Evolutionary conservation across 2,113 vertebrate genomes (phyloP).

Genomic region (Cairina moschata): DNA sequence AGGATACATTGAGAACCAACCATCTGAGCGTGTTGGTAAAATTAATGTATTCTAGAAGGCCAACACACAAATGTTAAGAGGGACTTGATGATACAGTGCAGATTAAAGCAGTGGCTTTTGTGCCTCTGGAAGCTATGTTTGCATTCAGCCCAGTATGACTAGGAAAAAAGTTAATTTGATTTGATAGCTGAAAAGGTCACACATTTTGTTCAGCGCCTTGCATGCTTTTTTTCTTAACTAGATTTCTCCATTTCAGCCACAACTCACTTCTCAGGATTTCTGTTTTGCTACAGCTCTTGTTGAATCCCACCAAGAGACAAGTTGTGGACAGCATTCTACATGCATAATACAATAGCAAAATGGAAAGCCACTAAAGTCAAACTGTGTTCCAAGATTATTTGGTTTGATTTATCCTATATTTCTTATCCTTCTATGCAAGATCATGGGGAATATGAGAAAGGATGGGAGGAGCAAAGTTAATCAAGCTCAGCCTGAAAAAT

Average conservation of each 20-base stretch:
- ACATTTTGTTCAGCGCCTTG: constrained; percentile 33
- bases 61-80: constrained; percentile 22
- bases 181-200: constrained; percentile 63
- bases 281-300: background rate
- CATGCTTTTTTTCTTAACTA: constrained; percentile 13
- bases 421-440: background rate
- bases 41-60: constrained; percentile 40
- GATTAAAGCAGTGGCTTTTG: constrained; percentile 51
- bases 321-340: background rate
- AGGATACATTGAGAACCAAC: background rate
- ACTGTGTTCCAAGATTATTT: background rate
- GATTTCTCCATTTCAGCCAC: constrained; percentile 17
- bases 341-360: background rate
- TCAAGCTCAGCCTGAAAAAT: background rate
- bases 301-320: constrained; percentile 3
- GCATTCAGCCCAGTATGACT: constrained; percentile 38
- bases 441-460: background rate
- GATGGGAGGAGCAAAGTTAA: background rate
- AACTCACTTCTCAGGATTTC: constrained; percentile 7
- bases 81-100: constrained; percentile 6
- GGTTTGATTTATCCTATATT: background rate
- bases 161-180: constrained; percentile 63
- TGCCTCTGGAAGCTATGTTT: constrained; percentile 48
- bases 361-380: background rate
- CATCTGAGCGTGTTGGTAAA: background rate